Conservation (phyloP, 1,140 invertebrate species). For the Ceratina calcarata region DNA sequence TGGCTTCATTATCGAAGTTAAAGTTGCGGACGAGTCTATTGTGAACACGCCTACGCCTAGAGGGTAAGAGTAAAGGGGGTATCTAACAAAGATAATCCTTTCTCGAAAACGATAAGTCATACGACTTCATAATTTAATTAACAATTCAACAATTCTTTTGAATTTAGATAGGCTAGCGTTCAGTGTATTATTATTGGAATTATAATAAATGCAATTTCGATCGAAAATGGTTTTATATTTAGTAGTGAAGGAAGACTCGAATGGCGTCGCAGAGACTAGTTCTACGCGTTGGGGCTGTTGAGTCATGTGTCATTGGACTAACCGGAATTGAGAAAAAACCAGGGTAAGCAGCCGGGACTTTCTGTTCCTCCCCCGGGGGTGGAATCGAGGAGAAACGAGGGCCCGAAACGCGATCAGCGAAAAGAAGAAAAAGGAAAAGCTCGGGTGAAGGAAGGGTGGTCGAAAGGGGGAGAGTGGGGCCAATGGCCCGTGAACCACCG, state of each 20-base stretch:
- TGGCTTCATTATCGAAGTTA: constrained; percentile 67
- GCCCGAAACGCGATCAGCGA: constrained; percentile 35
- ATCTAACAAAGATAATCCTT: too few species aligned
- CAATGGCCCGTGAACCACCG: constrained; percentile 79
- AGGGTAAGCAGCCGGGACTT: constrained; percentile 56
- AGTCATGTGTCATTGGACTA: constrained; percentile 77
- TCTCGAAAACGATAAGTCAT: too few species aligned
- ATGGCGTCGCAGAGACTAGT: too few species aligned
- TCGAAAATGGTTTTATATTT: too few species aligned
- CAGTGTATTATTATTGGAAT: too few species aligned
- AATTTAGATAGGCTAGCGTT: too few species aligned
- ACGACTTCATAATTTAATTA: too few species aligned
- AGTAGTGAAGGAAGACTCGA: neutral
- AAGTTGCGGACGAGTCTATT: constrained; percentile 33
- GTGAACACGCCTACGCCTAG: neutral
- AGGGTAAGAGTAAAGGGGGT: too few species aligned
- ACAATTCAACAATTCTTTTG: too few species aligned
- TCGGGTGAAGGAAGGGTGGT: constrained; percentile 43
- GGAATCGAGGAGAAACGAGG: constrained; percentile 19
- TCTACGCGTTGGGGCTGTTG: constrained; percentile 64
- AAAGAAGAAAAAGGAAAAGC: constrained; percentile 57
- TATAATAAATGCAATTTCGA: too few species aligned
- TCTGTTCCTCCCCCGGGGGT: neutral
- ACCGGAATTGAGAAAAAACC: constrained; percentile 67
- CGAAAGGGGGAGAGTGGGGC: constrained; percentile 64